Conservation (phyloP, 2,113 vertebrate species). For the Heptranchias perlo region DNA sequence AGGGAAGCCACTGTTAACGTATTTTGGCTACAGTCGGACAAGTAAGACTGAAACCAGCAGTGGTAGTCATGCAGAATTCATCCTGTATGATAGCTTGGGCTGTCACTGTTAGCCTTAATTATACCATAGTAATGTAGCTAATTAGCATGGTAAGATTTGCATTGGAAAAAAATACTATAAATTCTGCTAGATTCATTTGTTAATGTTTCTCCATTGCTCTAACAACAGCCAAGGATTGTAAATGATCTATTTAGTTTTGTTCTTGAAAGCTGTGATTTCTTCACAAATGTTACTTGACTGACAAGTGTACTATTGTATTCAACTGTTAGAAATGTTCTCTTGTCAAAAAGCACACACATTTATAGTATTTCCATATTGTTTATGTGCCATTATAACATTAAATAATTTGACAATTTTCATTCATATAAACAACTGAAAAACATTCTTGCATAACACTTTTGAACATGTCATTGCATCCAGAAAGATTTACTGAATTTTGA, state of each 20-base stretch:
- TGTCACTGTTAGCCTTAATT: background rate
- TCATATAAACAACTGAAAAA: background rate
- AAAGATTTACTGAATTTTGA: background rate
- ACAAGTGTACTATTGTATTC: background rate
- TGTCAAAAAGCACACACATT: constrained; percentile 5
- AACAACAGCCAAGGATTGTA: background rate
- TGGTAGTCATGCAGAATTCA: background rate
- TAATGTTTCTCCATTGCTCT: background rate
- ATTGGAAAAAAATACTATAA: background rate
- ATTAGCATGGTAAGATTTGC: background rate
- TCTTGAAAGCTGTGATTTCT: constrained; percentile 24
- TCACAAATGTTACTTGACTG: constrained; percentile 13
- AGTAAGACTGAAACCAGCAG: background rate
- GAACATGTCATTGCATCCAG: background rate
- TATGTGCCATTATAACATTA: background rate
- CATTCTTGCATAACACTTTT: background rate
- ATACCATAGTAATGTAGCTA: background rate
- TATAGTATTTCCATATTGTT: background rate
- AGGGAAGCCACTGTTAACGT: background rate
- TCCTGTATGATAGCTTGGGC: background rate
- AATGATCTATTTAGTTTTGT: background rate
- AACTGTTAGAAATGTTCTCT: background rate
- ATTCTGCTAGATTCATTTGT: background rate
- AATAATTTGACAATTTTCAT: constrained; percentile 32
- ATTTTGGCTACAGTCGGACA: background rate